phyloP scores from a whole-genome alignment of 2,888 invertebrate genomes.

The Drosophila nigricruria region DNA sequence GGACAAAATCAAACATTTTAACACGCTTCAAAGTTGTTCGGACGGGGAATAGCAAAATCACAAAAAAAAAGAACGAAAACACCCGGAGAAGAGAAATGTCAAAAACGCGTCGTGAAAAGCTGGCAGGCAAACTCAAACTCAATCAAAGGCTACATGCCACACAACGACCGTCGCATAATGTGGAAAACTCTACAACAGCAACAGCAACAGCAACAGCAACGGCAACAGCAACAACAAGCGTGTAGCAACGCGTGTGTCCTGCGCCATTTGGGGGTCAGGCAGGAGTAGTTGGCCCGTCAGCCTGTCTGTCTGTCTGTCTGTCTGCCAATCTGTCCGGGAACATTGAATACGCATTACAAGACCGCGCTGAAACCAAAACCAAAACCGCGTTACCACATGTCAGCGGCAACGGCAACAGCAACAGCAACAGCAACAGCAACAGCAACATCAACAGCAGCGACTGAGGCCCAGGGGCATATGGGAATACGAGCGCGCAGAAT shows the following conservation, averaged over 20 bases:
- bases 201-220: slow-evolving; percentile 30
- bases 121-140: slow-evolving; percentile 67
- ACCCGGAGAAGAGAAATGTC: slow-evolving; percentile 61
- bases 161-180: slow-evolving; percentile 67
- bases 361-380: slow-evolving; percentile 74
- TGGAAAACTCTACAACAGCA: slow-evolving; percentile 62
- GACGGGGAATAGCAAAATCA: slow-evolving; percentile 42
- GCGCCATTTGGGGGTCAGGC: slow-evolving; percentile 72
- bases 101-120: slow-evolving; percentile 73
- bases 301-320: slow-evolving; percentile 56
- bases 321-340: slow-evolving; percentile 67
- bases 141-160: slow-evolving; percentile 71
- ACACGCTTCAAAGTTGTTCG: slow-evolving; percentile 76
- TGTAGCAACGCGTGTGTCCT: slow-evolving; percentile 72
- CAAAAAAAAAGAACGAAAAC: slow-evolving; percentile 5
- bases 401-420: slow-evolving; percentile 59
- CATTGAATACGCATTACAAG: slow-evolving; percentile 82
- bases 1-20: slow-evolving; percentile 79
- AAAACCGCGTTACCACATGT: slow-evolving; percentile 81
- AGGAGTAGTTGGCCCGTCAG: slow-evolving; percentile 50
- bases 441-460: slow-evolving; percentile 30
- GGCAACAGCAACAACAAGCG: slow-evolving; percentile 33
- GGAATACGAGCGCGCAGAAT: slow-evolving; percentile 63
- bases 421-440: slow-evolving; percentile 28
- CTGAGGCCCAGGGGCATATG: slow-evolving; percentile 60